These are phyloP conservation scores for Apamea anceps DNA, from an alignment of 2,888 invertebrate species.

Conservation along the genomic window DNA sequence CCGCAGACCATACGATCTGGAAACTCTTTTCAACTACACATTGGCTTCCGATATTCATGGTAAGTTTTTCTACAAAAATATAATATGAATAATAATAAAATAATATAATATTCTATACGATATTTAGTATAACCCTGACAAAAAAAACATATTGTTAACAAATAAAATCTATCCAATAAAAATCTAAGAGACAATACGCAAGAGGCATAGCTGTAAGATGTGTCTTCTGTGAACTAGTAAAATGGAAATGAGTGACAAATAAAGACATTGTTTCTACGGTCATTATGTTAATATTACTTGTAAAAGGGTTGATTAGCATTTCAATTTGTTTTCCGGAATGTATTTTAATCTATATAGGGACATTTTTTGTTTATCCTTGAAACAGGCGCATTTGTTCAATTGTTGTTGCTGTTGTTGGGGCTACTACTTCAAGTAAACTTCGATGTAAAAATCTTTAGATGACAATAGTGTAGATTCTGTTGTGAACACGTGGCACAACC, in stretches of 20 bases:
- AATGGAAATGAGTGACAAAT: slow-evolving; percentile 57
- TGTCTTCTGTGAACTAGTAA: slow-evolving; percentile 27
- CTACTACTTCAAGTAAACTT: not conserved
- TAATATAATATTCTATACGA: too few relatives aligned
- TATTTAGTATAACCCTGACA: not conserved
- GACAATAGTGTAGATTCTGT: not conserved
- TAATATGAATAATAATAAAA: too few relatives aligned
- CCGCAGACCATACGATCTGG: not conserved
- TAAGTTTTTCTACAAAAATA: not conserved
- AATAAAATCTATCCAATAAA: slow-evolving; percentile 5
- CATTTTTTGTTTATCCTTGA: not conserved
- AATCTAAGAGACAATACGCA: not conserved
- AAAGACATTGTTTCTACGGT: slow-evolving; percentile 29
- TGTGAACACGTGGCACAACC: not conserved
- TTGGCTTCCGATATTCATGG: not conserved
- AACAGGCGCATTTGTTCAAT: not conserved
- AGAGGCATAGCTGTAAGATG: not conserved
- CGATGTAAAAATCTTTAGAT: not conserved
- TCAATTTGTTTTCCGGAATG: slow-evolving; percentile 42
- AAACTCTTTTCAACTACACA: not conserved
- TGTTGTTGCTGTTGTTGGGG: not conserved
- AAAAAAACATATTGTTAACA: not conserved
- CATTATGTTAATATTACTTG: slow-evolving; percentile 52
- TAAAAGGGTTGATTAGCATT: slow-evolving; percentile 57
- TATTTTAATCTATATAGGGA: slow-evolving; percentile 35